phyloP scores from a whole-genome alignment of 2,888 invertebrate genomes.

The Agrotis clavis region DNA sequence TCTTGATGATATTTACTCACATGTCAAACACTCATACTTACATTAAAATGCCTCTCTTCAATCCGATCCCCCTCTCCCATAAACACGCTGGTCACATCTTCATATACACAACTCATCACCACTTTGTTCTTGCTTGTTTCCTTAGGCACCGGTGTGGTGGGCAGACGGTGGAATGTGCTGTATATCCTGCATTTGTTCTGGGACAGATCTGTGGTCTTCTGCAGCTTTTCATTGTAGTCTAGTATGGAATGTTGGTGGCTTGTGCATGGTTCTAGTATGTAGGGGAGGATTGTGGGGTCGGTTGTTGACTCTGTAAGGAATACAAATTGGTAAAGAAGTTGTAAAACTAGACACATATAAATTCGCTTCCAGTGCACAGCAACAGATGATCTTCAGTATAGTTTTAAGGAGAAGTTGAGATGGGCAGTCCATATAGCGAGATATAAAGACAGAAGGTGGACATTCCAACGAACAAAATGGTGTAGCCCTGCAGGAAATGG shows the following conservation, averaged over 20 bases:
- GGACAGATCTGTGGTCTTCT: constrained; percentile 71
- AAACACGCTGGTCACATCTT: constrained; percentile 76
- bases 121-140: constrained; percentile 53
- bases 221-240: constrained; percentile 83
- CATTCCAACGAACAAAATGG: too few species aligned
- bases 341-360: too few species aligned
- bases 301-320: constrained; percentile 74
- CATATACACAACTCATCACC: constrained; percentile 71
- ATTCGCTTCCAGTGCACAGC: too few species aligned
- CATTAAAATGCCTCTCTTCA: constrained; percentile 74
- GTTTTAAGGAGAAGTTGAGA: too few species aligned
- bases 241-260: constrained; percentile 74
- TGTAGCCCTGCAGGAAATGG: too few species aligned
- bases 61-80: constrained; percentile 56
- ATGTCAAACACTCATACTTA: constrained; percentile 72
- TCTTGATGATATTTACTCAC: too few species aligned
- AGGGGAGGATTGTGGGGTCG: constrained; percentile 72
- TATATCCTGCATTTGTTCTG: constrained; percentile 79
- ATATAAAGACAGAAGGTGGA: too few species aligned
- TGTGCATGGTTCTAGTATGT: constrained; percentile 74
- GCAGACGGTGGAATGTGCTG: constrained; percentile 79
- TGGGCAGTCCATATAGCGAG: too few species aligned
- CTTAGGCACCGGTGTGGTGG: constrained; percentile 66
- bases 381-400: too few species aligned
- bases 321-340: too few species aligned